Evolutionary conservation across 2,113 vertebrate genomes (phyloP), one percentile per base, ranked within the genome.

Genomic region (Phrynocephalus versicolor): DNA sequence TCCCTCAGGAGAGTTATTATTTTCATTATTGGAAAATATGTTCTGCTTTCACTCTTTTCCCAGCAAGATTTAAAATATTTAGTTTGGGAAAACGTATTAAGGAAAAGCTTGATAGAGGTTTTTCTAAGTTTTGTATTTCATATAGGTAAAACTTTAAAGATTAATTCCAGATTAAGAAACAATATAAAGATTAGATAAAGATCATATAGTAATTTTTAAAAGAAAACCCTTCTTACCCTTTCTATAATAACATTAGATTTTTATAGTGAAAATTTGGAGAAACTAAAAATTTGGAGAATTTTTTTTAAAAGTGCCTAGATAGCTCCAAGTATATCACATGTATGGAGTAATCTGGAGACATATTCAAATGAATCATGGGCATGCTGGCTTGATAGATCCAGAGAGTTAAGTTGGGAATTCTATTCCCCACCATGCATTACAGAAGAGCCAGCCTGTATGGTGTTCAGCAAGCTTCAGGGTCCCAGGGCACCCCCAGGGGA

Each of bases 11-110:
- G 16, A 83, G 39, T 89, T 93, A 25, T 83, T 91, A 35, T 81
- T 93, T 94, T 92, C 90, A 80, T 90, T 91, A 82, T 91, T 91
- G 88, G 35, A 87, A 87, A 92, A 88, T 83, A 82, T 65, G 2
- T 89, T 77, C 85, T 83, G 18, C 64, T 75, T 82, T 83, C 6
- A 69, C 93, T 88, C 21, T 86, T 77, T 72, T 90, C 81, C 85
- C 77, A 88, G 12, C 65, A 65, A 67, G 1, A 79, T 82, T 88
- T 39, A 75, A 84, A 79, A 76, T 2, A 33, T 35, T 45, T 79
- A 71, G 39, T 57, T 35, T 60, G 35, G 45, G 74, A 86, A 87
- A 85, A 89, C 1, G 90, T 45, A 51, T 51, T 9, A 37, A 37
- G 18, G 18, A 37, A n/a, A 74, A 85, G 51, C 45, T 45, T 74